phyloP scores from a whole-genome alignment of 2,113 vertebrate species.

The Nesoenas mayeri region DNA sequence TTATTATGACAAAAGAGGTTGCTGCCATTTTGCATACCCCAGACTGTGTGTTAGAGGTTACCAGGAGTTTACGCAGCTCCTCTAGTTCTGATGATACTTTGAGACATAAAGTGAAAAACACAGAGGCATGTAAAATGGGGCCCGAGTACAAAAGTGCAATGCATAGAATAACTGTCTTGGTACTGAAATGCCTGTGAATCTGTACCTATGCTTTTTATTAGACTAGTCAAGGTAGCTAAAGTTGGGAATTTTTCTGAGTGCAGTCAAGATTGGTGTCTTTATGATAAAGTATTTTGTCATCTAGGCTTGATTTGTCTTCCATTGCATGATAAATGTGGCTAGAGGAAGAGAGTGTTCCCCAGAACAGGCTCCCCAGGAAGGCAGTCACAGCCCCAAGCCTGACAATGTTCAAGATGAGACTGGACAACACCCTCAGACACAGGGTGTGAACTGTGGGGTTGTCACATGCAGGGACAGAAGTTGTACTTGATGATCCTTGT shows the following conservation, averaged over 20 bases:
- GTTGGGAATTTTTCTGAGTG: fast-evolving
- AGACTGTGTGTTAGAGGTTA: not conserved
- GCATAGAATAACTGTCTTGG: not conserved
- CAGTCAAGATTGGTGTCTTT: not conserved
- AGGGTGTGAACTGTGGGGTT: too few relatives aligned
- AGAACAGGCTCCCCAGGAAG: not conserved
- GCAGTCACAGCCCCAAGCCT: too few relatives aligned
- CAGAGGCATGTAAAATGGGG: not conserved
- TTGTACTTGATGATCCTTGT: too few relatives aligned
- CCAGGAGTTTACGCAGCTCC: not conserved
- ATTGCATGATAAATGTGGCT: not conserved
- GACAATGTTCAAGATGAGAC: too few relatives aligned
- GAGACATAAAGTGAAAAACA: not conserved
- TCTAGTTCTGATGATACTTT: not conserved
- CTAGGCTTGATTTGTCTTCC: not conserved
- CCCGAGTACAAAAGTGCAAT: not conserved
- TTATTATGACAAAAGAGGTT: not conserved
- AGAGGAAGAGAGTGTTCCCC: not conserved
- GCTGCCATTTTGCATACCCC: not conserved
- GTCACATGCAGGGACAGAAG: too few relatives aligned
- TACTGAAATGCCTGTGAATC: not conserved
- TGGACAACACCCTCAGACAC: too few relatives aligned
- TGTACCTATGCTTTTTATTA: not conserved
- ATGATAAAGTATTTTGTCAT: not conserved
- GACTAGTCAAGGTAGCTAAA: not conserved